Base-by-base conservation (phyloP, 2,113 vertebrate species). In the Sisor rabdophorus region DNA sequence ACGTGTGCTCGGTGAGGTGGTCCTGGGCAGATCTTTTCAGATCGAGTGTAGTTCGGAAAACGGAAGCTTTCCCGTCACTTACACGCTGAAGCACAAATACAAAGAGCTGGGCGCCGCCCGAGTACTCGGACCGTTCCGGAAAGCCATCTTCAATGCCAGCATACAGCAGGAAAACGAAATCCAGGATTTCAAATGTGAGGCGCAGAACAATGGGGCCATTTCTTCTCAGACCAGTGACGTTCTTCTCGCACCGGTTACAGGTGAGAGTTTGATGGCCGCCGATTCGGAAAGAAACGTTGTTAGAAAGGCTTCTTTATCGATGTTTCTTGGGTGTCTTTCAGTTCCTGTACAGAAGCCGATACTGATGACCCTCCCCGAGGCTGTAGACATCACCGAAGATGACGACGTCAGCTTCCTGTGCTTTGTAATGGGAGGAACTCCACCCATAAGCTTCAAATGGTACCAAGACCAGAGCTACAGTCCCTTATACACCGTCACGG, bases 1-100 rank as follows among this genome's bases (percentile, higher is more conserved):
- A 65, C 76, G 17, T 0, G 80, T 82, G 28, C 10, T 20, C 0
- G 82, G 67, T 2, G 32, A 4, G 1, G 87, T 84, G 1, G 22
- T 93, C 22, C 40, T 91, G 8, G 82, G 80, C 0, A 30, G 24
- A 16, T 47, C 59, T 12, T 73, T 91, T 40, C n/a, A 10, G 47
- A 84, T 93, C 67, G 56, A 26, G 28, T 93, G 92, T 75, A 28
- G 20, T 32, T 91, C 90, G 0, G 77, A 84, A 2, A 11, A 0
- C 0, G 92, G 92, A 69, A 90, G 84, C 68, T 73, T 87, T 44
- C 91, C 92, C 0, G 90, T 93, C 64, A 86, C n/a, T 30, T 91
- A 92, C 89, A 89, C 82, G 8, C 84, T 92, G 65, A 20, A 48
- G 12, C 64, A 6, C 19, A 17, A 55, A 0, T 0, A 58, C 2